Evolutionary conservation across 2,797 vertebrate species (phyloP).

Genomic region (Acestrorhynchus altus): DNA sequence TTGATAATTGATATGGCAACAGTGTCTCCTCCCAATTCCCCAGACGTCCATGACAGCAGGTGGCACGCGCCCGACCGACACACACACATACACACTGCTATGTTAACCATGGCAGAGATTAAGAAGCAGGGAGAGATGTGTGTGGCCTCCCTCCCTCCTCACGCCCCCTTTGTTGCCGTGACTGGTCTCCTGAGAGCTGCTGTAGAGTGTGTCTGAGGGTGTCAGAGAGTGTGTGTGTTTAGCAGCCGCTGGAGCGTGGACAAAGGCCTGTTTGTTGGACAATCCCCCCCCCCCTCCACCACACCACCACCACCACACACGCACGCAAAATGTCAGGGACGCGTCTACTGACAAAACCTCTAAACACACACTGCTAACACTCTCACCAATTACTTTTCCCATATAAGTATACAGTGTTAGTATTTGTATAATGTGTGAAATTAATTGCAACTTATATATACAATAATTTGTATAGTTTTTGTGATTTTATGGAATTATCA

Average conservation of each 20-base stretch:
- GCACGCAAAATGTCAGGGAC: no score
- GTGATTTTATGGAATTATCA: no score
- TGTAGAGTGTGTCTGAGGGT: slow-evolving; percentile 59
- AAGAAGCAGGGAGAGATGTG: slow-evolving; percentile 38
- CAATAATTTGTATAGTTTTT: no score
- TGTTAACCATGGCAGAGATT: slow-evolving; percentile 4
- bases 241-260: slow-evolving; percentile 79
- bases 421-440: no score
- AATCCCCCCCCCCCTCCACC: slow-evolving; percentile 62
- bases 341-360: background rate
- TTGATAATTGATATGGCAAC: slow-evolving; percentile 80
- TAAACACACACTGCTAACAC: background rate
- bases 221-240: slow-evolving; percentile 69
- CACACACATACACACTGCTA: slow-evolving; percentile 31
- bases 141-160: slow-evolving; percentile 29
- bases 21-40: slow-evolving; percentile 73
- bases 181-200: slow-evolving; percentile 56
- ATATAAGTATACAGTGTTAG: no score
- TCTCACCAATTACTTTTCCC: no score
- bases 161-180: slow-evolving; percentile 64
- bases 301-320: background rate
- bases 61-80: slow-evolving; percentile 74
- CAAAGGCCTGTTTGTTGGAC: slow-evolving; percentile 79
- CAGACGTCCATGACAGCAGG: slow-evolving; percentile 79
- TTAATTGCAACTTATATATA: no score